Conservation (phyloP, 2,888 invertebrate genomes). For the Tiliacea citrago region DNA sequence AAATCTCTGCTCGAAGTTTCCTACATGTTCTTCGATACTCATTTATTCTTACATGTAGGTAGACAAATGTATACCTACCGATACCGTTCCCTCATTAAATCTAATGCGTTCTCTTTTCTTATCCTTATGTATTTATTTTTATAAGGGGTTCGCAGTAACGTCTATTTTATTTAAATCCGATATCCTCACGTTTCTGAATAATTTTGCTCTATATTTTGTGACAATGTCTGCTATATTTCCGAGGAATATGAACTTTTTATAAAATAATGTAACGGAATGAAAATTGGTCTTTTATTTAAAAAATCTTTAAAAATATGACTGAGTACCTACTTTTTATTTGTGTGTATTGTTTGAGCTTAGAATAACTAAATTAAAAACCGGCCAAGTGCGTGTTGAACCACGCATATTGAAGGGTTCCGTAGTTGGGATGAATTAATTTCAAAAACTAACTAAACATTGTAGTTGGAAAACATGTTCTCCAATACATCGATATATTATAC, state of each 20-base stretch:
- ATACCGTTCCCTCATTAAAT: constrained; percentile 36
- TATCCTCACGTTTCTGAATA: constrained; percentile 25
- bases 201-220: background rate
- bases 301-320: background rate
- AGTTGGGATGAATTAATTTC: too few species aligned
- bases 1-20: background rate
- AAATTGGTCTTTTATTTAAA: background rate
- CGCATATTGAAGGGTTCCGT: too few species aligned
- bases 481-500: too few species aligned
- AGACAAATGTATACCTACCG: background rate
- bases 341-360: background rate
- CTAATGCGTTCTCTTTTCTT: constrained; percentile 21
- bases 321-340: background rate
- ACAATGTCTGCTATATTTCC: background rate
- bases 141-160: constrained; percentile 23
- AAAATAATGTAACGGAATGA: background rate
- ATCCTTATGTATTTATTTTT: constrained; percentile 10
- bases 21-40: constrained; percentile 14
- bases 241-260: background rate
- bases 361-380: background rate
- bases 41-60: constrained; percentile 16
- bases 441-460: too few species aligned
- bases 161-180: constrained; percentile 30
- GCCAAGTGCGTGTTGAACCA: too few species aligned
- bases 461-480: too few species aligned